A percentile compares a stretch with the other conserved stretches of the same genome.
phyloP scores from a whole-genome alignment of 2,113 vertebrate species.

The Rhineura floridana region DNA sequence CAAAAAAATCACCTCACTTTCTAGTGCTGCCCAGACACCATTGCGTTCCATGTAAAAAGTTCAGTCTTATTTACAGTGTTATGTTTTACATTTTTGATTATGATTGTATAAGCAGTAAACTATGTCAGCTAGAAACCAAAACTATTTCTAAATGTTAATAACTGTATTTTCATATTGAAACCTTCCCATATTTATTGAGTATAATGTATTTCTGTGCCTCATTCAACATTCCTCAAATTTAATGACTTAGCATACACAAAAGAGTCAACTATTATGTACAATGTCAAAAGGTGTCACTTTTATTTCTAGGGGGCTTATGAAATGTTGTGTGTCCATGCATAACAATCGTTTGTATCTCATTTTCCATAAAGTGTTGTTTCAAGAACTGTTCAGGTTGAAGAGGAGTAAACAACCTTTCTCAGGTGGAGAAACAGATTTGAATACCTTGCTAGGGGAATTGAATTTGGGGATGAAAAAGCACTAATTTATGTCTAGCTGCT shows the following conservation, averaged over 20 bases:
- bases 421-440: neutral
- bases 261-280: neutral
- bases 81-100: neutral
- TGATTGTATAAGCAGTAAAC: neutral
- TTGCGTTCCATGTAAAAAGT: neutral
- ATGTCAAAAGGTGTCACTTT: neutral
- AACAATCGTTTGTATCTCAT: neutral
- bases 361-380: slow-evolving; percentile 16
- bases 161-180: neutral
- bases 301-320: neutral
- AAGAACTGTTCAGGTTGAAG: slow-evolving; percentile 43
- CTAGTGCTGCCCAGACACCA: neutral
- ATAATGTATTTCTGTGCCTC: neutral
- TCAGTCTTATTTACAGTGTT: neutral
- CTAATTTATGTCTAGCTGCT: slow-evolving; percentile 47
- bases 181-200: neutral
- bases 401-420: slow-evolving; percentile 57
- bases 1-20: neutral
- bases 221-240: slow-evolving; percentile 7
- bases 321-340: slow-evolving; percentile 8
- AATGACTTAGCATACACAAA: neutral
- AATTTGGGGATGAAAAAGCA: slow-evolving; percentile 20
- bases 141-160: slow-evolving; percentile 5
- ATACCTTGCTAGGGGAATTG: neutral
- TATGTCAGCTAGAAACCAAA: neutral